Evolutionary conservation across 64 coral and sea anemone genomes (phyloP).

Genomic region (Astreopora myriophthalma): DNA sequence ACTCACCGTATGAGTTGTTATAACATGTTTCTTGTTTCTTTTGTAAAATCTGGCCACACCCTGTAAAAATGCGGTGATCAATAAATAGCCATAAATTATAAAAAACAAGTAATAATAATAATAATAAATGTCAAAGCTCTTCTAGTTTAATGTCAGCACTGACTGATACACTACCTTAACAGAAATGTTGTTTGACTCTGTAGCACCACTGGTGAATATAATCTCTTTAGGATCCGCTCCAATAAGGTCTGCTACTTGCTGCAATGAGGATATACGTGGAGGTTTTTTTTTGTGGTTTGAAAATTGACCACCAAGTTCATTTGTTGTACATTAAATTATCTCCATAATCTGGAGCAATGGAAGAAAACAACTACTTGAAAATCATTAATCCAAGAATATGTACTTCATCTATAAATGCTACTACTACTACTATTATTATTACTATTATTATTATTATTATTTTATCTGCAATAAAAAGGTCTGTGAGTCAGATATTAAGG

Average conservation of each 20-base stretch:
- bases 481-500: too few species aligned
- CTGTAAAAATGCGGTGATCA: slow-evolving; percentile 11
- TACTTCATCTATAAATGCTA: too few species aligned
- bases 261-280: neutral
- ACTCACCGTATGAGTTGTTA: slow-evolving; percentile 99
- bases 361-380: too few species aligned
- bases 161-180: slow-evolving; percentile 65
- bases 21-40: slow-evolving; percentile 91
- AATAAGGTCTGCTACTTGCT: slow-evolving; percentile 97
- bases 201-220: slow-evolving; percentile 99
- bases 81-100: neutral
- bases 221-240: slow-evolving; percentile 96
- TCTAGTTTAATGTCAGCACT: neutral
- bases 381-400: too few species aligned
- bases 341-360: too few species aligned
- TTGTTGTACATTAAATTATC: too few species aligned
- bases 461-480: too few species aligned
- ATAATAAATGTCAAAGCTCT: neutral
- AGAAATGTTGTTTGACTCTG: slow-evolving; percentile 98
- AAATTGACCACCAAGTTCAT: too few species aligned
- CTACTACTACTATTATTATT: too few species aligned
- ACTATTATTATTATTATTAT: too few species aligned
- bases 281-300: too few species aligned
- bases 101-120: too few species aligned
- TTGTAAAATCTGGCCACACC: slow-evolving; percentile 97